These are phyloP conservation scores for Pseudococcus longispinus DNA, from an alignment of 2,888 invertebrate genomes.

Conservation along the genomic window DNA sequence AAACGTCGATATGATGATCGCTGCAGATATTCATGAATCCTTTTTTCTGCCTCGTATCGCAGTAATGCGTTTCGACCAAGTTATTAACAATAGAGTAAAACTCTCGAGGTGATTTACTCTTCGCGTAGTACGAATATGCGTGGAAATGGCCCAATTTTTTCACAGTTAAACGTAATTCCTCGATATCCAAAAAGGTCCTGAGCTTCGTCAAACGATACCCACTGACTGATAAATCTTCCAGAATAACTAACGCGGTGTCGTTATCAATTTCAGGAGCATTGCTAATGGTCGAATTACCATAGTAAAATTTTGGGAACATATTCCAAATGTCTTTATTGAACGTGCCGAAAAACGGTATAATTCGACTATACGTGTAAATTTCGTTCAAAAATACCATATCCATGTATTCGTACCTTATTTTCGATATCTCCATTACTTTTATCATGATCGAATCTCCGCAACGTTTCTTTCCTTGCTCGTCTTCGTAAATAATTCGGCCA, in stretches of 20 bases:
- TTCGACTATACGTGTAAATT: not conserved
- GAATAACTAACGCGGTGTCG: conserved; percentile 57
- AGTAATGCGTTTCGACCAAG: not conserved
- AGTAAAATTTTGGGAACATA: not conserved
- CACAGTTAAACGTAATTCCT: conserved; percentile 57
- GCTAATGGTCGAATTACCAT: not conserved
- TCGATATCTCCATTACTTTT: not conserved
- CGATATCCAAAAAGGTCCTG: conserved; percentile 59
- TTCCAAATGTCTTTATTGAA: not conserved
- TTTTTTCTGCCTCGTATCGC: not conserved
- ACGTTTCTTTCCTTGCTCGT: not conserved
- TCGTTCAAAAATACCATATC: not conserved
- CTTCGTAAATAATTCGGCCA: not conserved
- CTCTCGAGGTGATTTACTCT: not conserved
- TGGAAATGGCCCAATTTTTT: not conserved
- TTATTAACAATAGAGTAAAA: not conserved
- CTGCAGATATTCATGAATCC: not conserved
- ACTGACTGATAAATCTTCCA: conserved; percentile 58
- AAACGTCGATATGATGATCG: not conserved
- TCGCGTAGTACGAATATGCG: not conserved
- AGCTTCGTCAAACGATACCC: conserved; percentile 57
- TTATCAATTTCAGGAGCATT: not conserved
- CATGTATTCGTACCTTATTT: not conserved
- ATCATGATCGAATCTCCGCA: not conserved
- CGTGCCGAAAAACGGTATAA: not conserved